Conservation (phyloP, 2,888 invertebrate genomes). For the Andrena fulva region DNA sequence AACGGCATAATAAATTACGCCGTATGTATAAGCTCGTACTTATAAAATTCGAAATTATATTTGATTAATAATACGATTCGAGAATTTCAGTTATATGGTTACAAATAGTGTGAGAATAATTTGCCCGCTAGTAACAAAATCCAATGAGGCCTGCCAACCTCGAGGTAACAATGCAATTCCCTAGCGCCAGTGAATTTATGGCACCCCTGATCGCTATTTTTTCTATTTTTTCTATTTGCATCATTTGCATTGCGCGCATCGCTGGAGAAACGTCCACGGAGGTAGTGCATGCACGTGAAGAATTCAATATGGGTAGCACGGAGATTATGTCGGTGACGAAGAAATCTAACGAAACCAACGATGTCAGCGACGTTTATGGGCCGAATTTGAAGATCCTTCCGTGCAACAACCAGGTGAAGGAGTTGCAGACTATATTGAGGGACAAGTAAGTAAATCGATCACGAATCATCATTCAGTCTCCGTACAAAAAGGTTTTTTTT, state of each 20-base stretch:
- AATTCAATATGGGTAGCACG: constrained; percentile 74
- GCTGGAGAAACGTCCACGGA: not conserved
- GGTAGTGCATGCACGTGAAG: constrained; percentile 20
- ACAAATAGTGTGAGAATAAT: no score
- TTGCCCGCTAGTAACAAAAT: no score
- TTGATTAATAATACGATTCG: no score
- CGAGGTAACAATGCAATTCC: no score
- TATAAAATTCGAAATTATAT: no score
- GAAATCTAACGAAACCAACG: constrained; percentile 78
- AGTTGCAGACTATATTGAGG: constrained; percentile 93
- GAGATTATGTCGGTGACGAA: constrained; percentile 67
- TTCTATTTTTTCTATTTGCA: not conserved
- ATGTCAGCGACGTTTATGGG: constrained; percentile 87
- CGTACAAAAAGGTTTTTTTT: not conserved
- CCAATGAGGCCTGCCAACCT: no score
- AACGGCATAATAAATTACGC: no score
- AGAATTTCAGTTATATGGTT: no score
- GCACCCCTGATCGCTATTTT: no score
- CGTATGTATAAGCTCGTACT: no score
- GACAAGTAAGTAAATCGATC: constrained; percentile 89
- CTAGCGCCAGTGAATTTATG: no score
- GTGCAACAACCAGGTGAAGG: constrained; percentile 92
- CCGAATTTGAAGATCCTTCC: constrained; percentile 90
- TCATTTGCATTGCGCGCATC: not conserved
- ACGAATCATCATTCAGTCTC: not conserved